phyloP scores from a whole-genome alignment of 2,113 vertebrate genomes.

The Psittacula cyanocephala region DNA sequence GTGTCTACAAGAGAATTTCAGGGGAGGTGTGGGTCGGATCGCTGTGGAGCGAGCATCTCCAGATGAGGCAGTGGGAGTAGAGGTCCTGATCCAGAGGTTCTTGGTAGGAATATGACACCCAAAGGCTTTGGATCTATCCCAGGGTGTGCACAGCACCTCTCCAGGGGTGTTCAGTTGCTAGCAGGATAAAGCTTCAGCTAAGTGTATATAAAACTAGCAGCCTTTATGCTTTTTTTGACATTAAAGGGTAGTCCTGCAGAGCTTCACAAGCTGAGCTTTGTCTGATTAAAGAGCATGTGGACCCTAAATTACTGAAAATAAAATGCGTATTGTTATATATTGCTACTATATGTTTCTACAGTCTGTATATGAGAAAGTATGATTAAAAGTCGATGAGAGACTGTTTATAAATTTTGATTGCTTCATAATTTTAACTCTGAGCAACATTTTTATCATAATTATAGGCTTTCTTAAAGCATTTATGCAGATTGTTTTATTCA shows the following conservation, averaged over 20 bases:
- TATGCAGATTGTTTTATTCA: constrained; percentile 85
- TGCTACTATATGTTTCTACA: constrained; percentile 79
- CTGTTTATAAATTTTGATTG: constrained; percentile 89
- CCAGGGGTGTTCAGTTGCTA: background rate
- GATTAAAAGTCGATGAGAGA: constrained; percentile 86
- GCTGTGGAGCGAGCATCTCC: background rate
- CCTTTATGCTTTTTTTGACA: background rate
- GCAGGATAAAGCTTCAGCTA: background rate
- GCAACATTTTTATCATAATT: constrained; percentile 90
- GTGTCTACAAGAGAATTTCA: background rate
- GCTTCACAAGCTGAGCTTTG: background rate
- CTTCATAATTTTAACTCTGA: constrained; percentile 88
- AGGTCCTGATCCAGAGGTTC: background rate
- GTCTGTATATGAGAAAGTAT: constrained; percentile 81
- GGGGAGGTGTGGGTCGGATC: background rate
- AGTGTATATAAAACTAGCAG: background rate
- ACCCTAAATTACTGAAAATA: constrained; percentile 66
- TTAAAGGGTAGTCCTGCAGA: background rate
- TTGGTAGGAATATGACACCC: background rate
- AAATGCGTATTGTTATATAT: constrained; percentile 71
- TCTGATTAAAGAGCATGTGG: background rate
- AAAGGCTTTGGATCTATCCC: background rate
- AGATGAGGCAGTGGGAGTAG: background rate
- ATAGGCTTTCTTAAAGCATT: constrained; percentile 86
- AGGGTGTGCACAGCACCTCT: background rate